These are phyloP conservation scores for Stomatorhinus ivindoensis DNA, from an alignment of 2,113 vertebrate genomes.

Conservation along the genomic window DNA sequence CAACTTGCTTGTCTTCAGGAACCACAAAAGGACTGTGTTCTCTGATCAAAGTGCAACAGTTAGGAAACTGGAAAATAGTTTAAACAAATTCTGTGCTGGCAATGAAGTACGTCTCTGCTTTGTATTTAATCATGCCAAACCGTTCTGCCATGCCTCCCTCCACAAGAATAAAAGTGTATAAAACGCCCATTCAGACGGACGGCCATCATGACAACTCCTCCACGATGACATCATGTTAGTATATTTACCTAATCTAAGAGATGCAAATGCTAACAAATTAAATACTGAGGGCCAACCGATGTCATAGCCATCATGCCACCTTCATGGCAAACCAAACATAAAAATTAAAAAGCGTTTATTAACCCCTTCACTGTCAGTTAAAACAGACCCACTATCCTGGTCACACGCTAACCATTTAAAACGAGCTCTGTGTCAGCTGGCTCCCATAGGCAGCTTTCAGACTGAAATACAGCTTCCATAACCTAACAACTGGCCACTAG, in stretches of 20 bases:
- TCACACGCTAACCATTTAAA: constrained; percentile 35
- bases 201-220: constrained; percentile 24
- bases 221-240: neutral
- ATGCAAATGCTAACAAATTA: neutral
- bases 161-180: neutral
- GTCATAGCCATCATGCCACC: neutral
- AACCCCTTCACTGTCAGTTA: neutral
- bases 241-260: neutral
- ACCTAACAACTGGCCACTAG: constrained; percentile 32
- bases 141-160: constrained; percentile 23
- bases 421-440: constrained; percentile 21
- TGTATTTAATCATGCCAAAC: constrained; percentile 34
- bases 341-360: neutral
- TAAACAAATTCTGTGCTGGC: constrained; percentile 31
- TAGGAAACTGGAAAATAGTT: constrained; percentile 35
- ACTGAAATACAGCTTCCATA: constrained; percentile 31
- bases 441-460: constrained; percentile 15
- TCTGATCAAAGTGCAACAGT: constrained; percentile 45
- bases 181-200: constrained; percentile 19
- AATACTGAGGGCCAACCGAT: neutral
- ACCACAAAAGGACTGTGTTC: constrained; percentile 26
- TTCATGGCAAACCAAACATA: neutral
- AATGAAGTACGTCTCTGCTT: constrained; percentile 26
- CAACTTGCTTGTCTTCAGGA: constrained; percentile 22
- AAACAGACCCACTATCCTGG: constrained; percentile 14